Conservation (phyloP, 2,113 vertebrate species). For the Odontophorus gujanensis region DNA sequence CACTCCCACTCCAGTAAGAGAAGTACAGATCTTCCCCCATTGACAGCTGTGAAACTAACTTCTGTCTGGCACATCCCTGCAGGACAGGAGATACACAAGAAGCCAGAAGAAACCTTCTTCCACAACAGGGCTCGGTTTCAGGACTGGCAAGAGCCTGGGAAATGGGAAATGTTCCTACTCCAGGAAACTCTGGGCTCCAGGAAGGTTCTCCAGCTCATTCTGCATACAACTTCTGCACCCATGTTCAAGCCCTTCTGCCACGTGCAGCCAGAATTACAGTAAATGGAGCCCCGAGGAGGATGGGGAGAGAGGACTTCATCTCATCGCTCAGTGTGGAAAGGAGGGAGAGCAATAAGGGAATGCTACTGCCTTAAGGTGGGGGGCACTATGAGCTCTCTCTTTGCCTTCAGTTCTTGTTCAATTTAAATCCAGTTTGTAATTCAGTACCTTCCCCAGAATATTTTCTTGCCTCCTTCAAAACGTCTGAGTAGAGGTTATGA, state of each 20-base stretch:
- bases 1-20: background rate
- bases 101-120: background rate
- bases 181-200: background rate
- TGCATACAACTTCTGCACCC: background rate
- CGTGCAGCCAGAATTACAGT: background rate
- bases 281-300: background rate
- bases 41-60: background rate
- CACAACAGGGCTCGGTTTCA: background rate
- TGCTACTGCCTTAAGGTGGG: background rate
- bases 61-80: background rate
- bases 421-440: background rate
- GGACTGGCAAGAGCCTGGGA: background rate
- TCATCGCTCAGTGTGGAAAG: background rate
- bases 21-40: background rate
- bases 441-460: background rate
- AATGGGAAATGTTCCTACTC: background rate
- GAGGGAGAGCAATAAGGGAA: background rate
- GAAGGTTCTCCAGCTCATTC: background rate
- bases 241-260: background rate
- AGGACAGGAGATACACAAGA: background rate
- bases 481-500: background rate
- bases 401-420: background rate
- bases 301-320: background rate
- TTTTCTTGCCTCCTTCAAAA: background rate
- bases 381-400: background rate